These are phyloP conservation scores for Pollenia angustigena DNA, from an alignment of 2,888 invertebrate species.

Conservation along the genomic window DNA sequence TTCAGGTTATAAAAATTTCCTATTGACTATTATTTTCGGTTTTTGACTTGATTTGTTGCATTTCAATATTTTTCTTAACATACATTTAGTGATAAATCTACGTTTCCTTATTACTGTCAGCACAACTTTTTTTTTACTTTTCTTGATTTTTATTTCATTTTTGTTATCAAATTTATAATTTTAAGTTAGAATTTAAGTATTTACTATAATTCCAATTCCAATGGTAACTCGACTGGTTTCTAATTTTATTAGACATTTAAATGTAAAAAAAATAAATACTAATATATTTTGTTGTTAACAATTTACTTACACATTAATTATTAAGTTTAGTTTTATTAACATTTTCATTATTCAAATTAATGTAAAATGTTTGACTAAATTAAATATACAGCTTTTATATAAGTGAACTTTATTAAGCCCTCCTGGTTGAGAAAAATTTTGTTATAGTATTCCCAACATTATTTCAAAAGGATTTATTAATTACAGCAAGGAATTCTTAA, in stretches of 20 bases:
- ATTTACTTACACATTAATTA: constrained; percentile 14
- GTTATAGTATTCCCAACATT: too few species aligned
- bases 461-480: too few species aligned
- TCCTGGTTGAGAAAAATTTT: not conserved
- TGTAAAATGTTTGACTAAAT: constrained; percentile 19
- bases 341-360: constrained; percentile 25
- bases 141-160: not conserved
- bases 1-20: constrained; percentile 4
- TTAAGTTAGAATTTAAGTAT: constrained; percentile 57
- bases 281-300: constrained; percentile 38
- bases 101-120: constrained; percentile 22
- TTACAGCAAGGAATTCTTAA: too few species aligned
- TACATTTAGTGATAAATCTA: constrained; percentile 13
- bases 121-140: not conserved
- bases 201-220: constrained; percentile 63
- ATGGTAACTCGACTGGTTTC: constrained; percentile 72
- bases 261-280: constrained; percentile 31
- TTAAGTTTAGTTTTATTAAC: not conserved
- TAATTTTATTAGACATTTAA: constrained; percentile 56
- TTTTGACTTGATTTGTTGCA: constrained; percentile 13
- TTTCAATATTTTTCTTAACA: constrained; percentile 21
- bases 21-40: not conserved
- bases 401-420: not conserved
- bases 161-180: constrained; percentile 36
- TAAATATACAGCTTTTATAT: not conserved